These are phyloP conservation scores for Enteromius radiatus DNA, from an alignment of 2,797 vertebrate species.

Conservation along the genomic window DNA sequence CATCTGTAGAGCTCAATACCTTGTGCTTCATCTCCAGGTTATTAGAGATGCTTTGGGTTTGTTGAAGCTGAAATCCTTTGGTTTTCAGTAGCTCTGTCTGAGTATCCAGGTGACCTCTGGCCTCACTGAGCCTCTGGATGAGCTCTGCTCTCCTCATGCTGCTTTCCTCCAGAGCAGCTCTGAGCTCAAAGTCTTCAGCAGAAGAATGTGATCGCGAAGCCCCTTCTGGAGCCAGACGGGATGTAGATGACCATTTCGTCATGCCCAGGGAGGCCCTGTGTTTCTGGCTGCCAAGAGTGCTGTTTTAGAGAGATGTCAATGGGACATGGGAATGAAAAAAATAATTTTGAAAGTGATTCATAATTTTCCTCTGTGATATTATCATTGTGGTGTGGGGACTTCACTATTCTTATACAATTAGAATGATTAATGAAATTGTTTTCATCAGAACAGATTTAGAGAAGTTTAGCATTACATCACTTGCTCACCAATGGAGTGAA, in stretches of 20 bases:
- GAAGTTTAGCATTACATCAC: not conserved
- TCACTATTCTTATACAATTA: not conserved
- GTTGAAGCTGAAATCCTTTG: constrained; percentile 67
- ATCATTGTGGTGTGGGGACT: not conserved
- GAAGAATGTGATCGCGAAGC: constrained; percentile 50
- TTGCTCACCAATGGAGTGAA: not conserved
- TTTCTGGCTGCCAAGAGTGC: constrained; percentile 59
- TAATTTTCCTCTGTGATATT: not conserved
- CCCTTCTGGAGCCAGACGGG: constrained; percentile 62
- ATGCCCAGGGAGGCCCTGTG: constrained; percentile 58
- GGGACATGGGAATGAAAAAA: too few species aligned
- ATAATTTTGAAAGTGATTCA: not conserved
- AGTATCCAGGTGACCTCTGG: constrained; percentile 61
- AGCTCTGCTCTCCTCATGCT: constrained; percentile 60
- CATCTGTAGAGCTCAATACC: constrained; percentile 57
- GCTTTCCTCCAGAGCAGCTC: constrained; percentile 61
- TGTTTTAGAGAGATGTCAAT: constrained; percentile 46
- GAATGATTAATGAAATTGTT: not conserved
- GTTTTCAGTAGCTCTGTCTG: constrained; percentile 67
- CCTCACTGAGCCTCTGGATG: constrained; percentile 63
- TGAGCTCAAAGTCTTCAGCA: constrained; percentile 60
- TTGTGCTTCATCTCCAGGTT: constrained; percentile 74
- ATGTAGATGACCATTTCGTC: constrained; percentile 73
- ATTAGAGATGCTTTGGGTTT: constrained; percentile 63
- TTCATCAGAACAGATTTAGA: not conserved